Evolutionary conservation across 2,113 vertebrate species (phyloP), one percentile per base, ranked within the genome.

Genomic region (Girardinichthys multiradiatus): DNA sequence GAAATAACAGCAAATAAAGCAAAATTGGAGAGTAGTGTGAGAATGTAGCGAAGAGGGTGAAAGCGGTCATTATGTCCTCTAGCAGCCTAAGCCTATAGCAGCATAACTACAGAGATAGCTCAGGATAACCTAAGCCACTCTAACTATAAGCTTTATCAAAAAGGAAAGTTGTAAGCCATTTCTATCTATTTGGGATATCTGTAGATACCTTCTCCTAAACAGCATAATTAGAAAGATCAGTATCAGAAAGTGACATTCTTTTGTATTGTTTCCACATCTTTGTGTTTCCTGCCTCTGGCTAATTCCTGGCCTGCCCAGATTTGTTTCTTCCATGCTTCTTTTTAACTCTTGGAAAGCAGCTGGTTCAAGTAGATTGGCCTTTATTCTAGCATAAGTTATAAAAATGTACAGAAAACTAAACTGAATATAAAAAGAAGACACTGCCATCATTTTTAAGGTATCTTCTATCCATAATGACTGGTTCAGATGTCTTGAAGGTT

Each of bases 301-400:
- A 72, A 91, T 91, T 92, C 90, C 85, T 77, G 31, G 68, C 82
- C 60, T 88, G 76, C 66, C 80, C 77, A 72, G 88, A 89, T 88
- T 76, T 82, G 87, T 85, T 76, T 79, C 10, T 72, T 15, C 48
- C 31, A 17, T 4, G 21, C 66, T 28, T 19, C 4, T 31, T 9
- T 64, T 29, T 30, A 31, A 27, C 33, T 60, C 42, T 66, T 65
- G 61, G 71, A 21, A 27, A 67, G 6, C 35, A 35, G 0, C 60
- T 17, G 27, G 48, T 57, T 64, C 42, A 57, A 64, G 24, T 27
- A 54, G 19, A 42, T 33, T 37, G 31, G 10, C 58, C 57, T 74
- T 29, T 33, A 37, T 33, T 37, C 31, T 24, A 14, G 12, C 28
- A 48, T 26, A 26, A 26, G 13, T 63, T 37, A 24, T 11, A 33